Conservation (phyloP, 2,888 invertebrate genomes). For the Latrodectus elegans region DNA sequence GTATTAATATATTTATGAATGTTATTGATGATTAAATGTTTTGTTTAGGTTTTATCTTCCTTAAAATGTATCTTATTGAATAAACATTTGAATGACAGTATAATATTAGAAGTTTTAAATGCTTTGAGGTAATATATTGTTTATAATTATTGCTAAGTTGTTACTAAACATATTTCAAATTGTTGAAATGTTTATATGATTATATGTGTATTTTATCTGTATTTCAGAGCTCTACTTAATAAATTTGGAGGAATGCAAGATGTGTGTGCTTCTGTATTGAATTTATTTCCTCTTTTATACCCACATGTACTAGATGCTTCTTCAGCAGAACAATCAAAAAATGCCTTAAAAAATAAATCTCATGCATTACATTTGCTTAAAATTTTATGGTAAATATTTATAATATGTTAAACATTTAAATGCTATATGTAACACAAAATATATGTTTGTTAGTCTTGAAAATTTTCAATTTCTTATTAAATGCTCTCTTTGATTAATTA, state of each 20-base stretch:
- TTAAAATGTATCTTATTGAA: constrained; percentile 54
- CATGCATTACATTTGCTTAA: constrained; percentile 38
- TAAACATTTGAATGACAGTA: constrained; percentile 29
- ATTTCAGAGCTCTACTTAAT: constrained; percentile 42
- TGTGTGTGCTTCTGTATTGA: constrained; percentile 30
- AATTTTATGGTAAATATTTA: constrained; percentile 35
- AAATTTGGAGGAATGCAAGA: constrained; percentile 33
- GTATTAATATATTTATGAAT: too few relatives aligned
- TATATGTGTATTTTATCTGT: constrained; percentile 1
- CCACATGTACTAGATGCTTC: constrained; percentile 22
- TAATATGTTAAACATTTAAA: too few relatives aligned
- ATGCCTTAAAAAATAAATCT: constrained; percentile 19
- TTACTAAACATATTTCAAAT: background rate
- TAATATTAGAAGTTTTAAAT: constrained; percentile 22
- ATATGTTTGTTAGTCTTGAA: too few relatives aligned
- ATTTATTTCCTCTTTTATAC: constrained; percentile 32
- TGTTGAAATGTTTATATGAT: too few relatives aligned
- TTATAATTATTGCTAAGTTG: background rate
- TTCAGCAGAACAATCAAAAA: background rate
- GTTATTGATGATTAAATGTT: background rate
- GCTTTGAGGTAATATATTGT: constrained; percentile 38
- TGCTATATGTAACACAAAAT: too few relatives aligned
- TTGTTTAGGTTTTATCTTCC: constrained; percentile 32
- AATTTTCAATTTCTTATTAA: too few relatives aligned
- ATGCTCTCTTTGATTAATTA: too few relatives aligned